Base-by-base conservation (phyloP, 2,888 invertebrate genomes). In the Orthosia incerta region DNA sequence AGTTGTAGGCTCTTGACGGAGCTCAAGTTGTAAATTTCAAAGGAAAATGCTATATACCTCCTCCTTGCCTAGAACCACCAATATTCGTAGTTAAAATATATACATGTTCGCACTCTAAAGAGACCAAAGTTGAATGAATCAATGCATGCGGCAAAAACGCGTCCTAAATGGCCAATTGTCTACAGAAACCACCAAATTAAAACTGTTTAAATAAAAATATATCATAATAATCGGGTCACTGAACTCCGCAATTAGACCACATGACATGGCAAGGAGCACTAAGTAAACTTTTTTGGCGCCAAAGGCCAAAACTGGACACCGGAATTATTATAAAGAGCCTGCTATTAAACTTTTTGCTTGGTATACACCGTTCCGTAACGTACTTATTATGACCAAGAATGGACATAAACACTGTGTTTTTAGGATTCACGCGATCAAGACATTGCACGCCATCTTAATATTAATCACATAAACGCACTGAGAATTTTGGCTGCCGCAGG, bases 321-420 rank as follows among this genome's bases (percentile, higher is more conserved):
- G 39, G 68, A 64, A 84, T 84, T 76, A 77, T 63, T 46, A 46
- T 57, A 65, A 73, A 76, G 56, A 65, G 18, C 56, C 70, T 73
- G 72, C 77, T 75, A 86, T 86, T 86, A 86, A 86, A 70, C 66
- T 83, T 86, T 84, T 85, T 84, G 72, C 68, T 65, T 9, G 16
- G 45, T 31, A n/a, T n/a, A 55, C 68, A 69, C 81, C 76, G 76
- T 78, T 66, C 81, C 81, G 68, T 78, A 78, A 80, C 71, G 39
- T 64, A 74, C 60, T 76, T 76, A 81, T 85, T 84, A 84, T 56
- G 57, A 31, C 53, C 50, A 61, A 76, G 80, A 67, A 62, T 71
- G 67, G 67, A 82, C 55, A 46, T 73, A 76, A 69, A 74, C 50
- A 62, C 59, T 60, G 73, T 70, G n/a, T 67, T 79, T 59, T 74